Evolutionary conservation across 2,888 invertebrate species (phyloP).

Genomic region (Lithophane ornitopus): DNA sequence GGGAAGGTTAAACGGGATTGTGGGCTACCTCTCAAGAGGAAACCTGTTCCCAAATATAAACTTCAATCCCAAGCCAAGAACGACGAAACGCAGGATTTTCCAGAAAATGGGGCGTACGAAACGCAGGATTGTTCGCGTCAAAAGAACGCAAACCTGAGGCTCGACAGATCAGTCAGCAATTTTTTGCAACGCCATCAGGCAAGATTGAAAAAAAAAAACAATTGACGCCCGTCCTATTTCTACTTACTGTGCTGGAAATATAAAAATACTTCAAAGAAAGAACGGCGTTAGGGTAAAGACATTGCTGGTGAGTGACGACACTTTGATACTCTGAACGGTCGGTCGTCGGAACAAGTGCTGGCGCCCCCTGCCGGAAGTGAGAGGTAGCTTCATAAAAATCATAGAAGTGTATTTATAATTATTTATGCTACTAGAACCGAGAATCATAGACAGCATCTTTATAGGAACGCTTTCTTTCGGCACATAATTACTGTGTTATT

Average conservation of each 20-base stretch:
- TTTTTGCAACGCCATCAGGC: not conserved
- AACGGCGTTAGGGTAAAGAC: not conserved
- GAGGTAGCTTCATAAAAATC: not conserved
- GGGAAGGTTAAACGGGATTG: not conserved
- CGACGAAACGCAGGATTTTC: too few relatives aligned
- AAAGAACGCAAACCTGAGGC: not conserved
- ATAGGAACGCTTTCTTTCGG: not conserved
- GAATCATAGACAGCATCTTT: not conserved
- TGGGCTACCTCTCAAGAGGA: not conserved
- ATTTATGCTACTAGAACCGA: not conserved
- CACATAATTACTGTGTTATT: not conserved
- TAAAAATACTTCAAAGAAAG: not conserved
- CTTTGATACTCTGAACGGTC: not conserved
- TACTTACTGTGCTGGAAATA: not conserved
- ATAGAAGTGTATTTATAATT: not conserved
- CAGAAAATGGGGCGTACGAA: not conserved
- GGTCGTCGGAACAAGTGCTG: not conserved
- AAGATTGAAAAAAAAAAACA: not conserved
- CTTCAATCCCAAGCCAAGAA: not conserved
- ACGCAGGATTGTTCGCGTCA: not conserved
- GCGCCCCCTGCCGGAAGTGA: not conserved
- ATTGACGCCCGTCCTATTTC: not conserved
- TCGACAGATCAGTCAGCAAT: not conserved
- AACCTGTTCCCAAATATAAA: not conserved
- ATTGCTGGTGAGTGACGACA: not conserved